These are phyloP conservation scores for Oreohelix idahoensis DNA, from an alignment of 1,140 invertebrate genomes.

Conservation along the genomic window DNA sequence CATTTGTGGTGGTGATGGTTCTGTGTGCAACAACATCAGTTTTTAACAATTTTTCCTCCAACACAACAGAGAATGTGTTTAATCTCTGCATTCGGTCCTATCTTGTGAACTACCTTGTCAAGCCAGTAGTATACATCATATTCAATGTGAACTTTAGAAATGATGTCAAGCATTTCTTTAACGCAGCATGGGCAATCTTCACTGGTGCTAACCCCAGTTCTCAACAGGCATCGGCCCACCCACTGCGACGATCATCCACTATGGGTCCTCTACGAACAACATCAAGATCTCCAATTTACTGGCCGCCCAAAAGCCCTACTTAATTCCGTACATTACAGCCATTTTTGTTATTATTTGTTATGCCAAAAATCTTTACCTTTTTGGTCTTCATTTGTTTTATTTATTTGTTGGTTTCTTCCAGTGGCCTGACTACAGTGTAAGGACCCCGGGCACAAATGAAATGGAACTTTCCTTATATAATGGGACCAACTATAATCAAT, in stretches of 20 bases:
- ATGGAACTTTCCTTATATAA: too few relatives aligned
- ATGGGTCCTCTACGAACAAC: not conserved
- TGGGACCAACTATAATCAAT: too few relatives aligned
- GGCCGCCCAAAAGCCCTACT: slow-evolving; percentile 1
- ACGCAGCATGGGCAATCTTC: slow-evolving; percentile 2
- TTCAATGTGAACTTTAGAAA: slow-evolving; percentile 37
- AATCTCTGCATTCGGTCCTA: slow-evolving; percentile 31
- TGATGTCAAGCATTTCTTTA: slow-evolving; percentile 32
- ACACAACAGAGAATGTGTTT: slow-evolving; percentile 21
- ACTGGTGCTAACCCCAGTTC: not conserved
- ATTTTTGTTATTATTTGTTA: too few relatives aligned
- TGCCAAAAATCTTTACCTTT: too few relatives aligned
- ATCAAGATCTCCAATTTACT: slow-evolving; percentile 25
- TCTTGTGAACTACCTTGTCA: slow-evolving; percentile 37
- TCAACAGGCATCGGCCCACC: not conserved
- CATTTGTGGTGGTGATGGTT: slow-evolving; percentile 32
- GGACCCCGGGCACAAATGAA: too few relatives aligned
- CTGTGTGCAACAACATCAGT: slow-evolving; percentile 26
- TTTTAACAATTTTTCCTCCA: slow-evolving; percentile 31
- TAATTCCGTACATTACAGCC: not conserved
- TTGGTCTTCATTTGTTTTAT: too few relatives aligned
- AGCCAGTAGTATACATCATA: slow-evolving; percentile 29
- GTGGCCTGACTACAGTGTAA: too few relatives aligned
- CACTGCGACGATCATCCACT: not conserved
- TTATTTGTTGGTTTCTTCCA: too few relatives aligned